Evolutionary conservation across 1,140 invertebrate species (phyloP), one percentile per base, ranked within the genome.

Genomic region (Hypsibius dujardini): DNA sequence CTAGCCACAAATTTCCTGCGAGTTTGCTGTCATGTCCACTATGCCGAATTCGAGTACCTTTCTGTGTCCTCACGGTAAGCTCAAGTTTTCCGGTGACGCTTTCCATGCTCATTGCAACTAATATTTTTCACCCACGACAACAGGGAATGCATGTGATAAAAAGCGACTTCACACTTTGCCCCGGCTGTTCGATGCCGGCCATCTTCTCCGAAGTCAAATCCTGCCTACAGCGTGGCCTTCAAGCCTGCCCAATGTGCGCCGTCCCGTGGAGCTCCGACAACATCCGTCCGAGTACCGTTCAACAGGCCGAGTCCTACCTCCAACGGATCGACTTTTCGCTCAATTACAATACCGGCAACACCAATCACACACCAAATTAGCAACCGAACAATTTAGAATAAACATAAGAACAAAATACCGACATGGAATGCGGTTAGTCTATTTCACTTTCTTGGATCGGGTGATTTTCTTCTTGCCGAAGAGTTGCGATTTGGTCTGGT

Each of bases 131-230:
- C n/a, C n/a, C n/a, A n/a, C n/a, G n/a, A n/a, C n/a, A n/a, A 56
- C 50, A 67, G 62, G 62, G 62, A 67, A 67, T 67, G 62, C 62
- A 67, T 42, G 7, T 67, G 62, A 42, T 67, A 14, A 7, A 42
- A 42, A 3, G 12, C 7, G 62, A 67, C 62, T 67, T 7, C 62
- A 42, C 62, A 7, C 45, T 67, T 3, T 67, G 62, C 42, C 62
- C 62, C 7, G 7, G 7, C 45, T 67, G 62, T 67, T 12, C 12
- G 3, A 67, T 67, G 62, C 62, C 62, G 42, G 62, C 7, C 7
- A 67, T 67, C 42, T 67, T 14, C 42, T 67, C 62, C 7, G 7
- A 67, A 67, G 42, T 67, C 7, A 42, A 14, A 3, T 14, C 7
- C 62, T 12, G 7, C 7, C 42, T 67, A 42, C 45, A 12, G 3